Evolutionary conservation across 2,113 vertebrate species (phyloP).

Genomic region (Elgaria multicarinata): DNA sequence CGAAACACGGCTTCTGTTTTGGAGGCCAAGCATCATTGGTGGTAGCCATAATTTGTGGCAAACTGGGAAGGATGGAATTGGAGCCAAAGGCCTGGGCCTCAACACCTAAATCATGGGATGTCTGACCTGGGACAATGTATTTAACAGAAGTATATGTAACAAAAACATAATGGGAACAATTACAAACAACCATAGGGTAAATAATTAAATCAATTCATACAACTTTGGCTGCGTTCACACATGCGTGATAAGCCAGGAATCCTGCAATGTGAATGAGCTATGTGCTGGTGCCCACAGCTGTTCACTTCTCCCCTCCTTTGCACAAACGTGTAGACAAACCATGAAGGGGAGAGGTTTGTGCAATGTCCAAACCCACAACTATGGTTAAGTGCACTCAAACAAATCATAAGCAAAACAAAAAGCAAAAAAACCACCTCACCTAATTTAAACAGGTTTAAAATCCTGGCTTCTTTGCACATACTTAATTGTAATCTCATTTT

Average conservation of each 20-base stretch:
- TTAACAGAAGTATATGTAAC: background rate
- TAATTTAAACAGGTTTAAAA: background rate
- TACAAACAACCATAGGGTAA: background rate
- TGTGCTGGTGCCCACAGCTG: too few relatives aligned
- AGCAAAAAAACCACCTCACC: too few relatives aligned
- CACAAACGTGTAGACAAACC: background rate
- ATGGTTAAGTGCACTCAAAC: background rate
- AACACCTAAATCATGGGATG: background rate
- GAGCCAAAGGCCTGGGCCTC: background rate
- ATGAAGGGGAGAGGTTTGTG: background rate
- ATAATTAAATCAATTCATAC: background rate
- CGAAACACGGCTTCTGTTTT: too few relatives aligned
- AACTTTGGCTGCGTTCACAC: background rate
- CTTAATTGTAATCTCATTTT: background rate
- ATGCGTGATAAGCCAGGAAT: too few relatives aligned
- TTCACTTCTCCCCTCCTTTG: background rate
- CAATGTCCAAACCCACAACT: background rate
- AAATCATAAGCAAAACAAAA: background rate
- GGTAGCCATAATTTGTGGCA: background rate
- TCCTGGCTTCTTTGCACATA: background rate
- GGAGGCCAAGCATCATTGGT: background rate
- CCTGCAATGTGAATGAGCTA: background rate
- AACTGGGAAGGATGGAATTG: background rate
- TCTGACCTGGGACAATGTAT: background rate
- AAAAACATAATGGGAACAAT: background rate